Evolutionary conservation across 2,888 invertebrate species (phyloP), one percentile per base, ranked within the genome.

Genomic region (Cheilosia vernalis): DNA sequence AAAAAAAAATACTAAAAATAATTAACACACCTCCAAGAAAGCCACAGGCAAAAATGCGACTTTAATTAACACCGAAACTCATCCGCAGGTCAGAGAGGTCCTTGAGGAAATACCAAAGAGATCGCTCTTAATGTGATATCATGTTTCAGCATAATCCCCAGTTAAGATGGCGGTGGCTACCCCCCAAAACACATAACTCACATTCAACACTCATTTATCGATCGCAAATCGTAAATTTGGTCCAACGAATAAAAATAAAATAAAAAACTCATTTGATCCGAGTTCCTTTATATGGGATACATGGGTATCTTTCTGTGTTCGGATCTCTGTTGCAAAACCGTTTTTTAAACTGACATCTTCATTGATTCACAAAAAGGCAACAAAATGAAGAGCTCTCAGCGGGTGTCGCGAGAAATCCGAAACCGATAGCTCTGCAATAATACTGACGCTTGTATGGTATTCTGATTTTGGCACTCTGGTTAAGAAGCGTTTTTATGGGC

Each of bases 161-260:
- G 17, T 17, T 58, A 64, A 64, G 27, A 66, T 33, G 64, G 19
- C 64, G 27, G 37, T 51, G 44, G 17, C 51, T 44, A 44, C 70
- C 81, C 51, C 58, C 70, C 51, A 47, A 76, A 76, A 70, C 56
- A 70, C 81, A 82, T 82, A 82, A 82, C 53, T 82, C 81, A 82
- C 81, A 37, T 58, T 76, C 76, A 76, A 82, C 81, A 82, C 81
- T 70, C 69, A 76, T 82, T 82, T 82, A 82, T 82, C 63, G 81
- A 76, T 76, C 42, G 76, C 51, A 58, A 82, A 82, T 81, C 81
- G 81, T 81, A 63, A 81, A 81, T 81, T 80, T 63, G 47, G 66
- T 47, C 51, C 30, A 17, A 17, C n/a, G n/a, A n/a, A n/a, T n/a
- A 10, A 63, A 63, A 58, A 37, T n/a, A 27, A 67, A 55, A 63